Evolutionary conservation across 2,113 vertebrate genomes (phyloP).

Genomic region (Gambusia holbrooki): DNA sequence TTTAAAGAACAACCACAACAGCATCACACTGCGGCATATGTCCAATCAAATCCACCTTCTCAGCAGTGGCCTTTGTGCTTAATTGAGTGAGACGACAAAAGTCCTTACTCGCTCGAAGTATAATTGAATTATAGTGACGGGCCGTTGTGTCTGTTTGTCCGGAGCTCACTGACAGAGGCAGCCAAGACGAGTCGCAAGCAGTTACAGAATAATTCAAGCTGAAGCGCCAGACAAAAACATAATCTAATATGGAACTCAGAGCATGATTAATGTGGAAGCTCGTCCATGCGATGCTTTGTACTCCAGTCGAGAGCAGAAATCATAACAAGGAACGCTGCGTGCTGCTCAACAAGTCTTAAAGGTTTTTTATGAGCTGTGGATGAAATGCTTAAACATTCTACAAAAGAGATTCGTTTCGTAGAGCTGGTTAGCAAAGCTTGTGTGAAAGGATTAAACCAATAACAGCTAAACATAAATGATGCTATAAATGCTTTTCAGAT

Average conservation of each 20-base stretch:
- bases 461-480: background rate
- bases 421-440: background rate
- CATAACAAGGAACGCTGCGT: constrained; percentile 1
- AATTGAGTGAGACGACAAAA: constrained; percentile 67
- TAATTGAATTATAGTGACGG: constrained; percentile 66
- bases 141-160: constrained; percentile 28
- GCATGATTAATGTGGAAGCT: constrained; percentile 52
- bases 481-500: background rate
- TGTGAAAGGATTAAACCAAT: background rate
- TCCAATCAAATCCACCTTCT: constrained; percentile 45
- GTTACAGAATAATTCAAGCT: constrained; percentile 54
- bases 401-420: background rate
- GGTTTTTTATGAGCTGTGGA: background rate
- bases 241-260: constrained; percentile 53
- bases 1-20: background rate
- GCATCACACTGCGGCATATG: constrained; percentile 14
- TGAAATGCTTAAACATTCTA: background rate
- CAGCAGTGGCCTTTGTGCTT: constrained; percentile 48
- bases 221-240: constrained; percentile 51
- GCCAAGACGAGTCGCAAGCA: constrained; percentile 20
- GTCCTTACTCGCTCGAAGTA: constrained; percentile 48
- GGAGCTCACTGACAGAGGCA: constrained; percentile 7
- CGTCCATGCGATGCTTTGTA: constrained; percentile 10
- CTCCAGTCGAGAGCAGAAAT: constrained; percentile 13
- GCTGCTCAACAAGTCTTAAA: constrained; percentile 13